Evolutionary conservation across 2,888 invertebrate species (phyloP), one percentile per base, ranked within the genome.

Genomic region (Cremastobaeus sp.): DNA sequence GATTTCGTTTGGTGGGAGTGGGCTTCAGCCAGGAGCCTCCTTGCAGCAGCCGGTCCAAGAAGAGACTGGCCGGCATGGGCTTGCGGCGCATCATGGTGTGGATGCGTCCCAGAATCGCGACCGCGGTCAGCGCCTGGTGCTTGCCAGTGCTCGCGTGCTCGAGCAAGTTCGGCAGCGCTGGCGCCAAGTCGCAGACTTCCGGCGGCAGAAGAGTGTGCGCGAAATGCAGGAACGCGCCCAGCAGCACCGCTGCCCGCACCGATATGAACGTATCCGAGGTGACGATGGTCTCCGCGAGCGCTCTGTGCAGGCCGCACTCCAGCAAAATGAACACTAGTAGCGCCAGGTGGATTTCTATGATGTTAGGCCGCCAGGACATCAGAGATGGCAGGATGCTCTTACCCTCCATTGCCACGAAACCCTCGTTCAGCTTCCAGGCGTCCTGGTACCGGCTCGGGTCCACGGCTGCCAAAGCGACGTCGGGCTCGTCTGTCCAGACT

Each of bases 401-500:
- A 43, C 96, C 97, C 89, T 98, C 98, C 64, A 95, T 94, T 9
- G 95, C 96, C n/a, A 98, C 94, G 86, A 98, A 98, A 28, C 97
- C 98, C 86, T 97, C 97, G 80, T 93, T 93, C 18, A 98, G 89
- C 79, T 95, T 91, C 97, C 97, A 98, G 0, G 93, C 91, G 77
- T 96, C 95, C 87, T 93, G 89, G 76, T 89, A 88, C 39, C 89
- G 87, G 55, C 83, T 83, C 1, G 96, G 96, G 91, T 97, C 96
- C 71, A 96, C 93, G 34, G 96, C 95, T 76, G 94, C 92, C 76
- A 98, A 88, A 0, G 97, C 97, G 32, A 95, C 93, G 39, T 93
- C 93, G 80, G 97, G 94, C 87, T 98, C 96, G 82, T 96, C 96
- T 0, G 96, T 96, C 96, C 96, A 97, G 82, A 93, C 93, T 0